Evolutionary conservation across 37 sponge, comb jelly and placozoan genomes (phyloP), one percentile per base, ranked within the genome.

Genomic region (Cliona cf. orientalis): DNA sequence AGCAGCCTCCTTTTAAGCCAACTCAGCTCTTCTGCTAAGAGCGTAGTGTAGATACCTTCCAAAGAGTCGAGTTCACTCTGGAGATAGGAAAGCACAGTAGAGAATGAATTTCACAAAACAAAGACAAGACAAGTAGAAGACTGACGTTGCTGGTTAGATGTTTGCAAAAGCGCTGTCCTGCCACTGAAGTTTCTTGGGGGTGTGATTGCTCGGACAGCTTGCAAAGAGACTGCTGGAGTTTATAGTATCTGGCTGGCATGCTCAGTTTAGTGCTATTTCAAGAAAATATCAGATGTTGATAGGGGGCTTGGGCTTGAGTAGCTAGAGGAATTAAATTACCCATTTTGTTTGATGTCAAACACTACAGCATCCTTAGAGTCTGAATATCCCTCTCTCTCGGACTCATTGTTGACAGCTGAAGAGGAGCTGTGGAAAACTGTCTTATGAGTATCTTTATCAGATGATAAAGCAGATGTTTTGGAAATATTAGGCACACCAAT

Each of bases 221-320:
- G 35, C 42, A 1, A 2, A 75, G 25, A 3, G 69, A 37, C 5
- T 38, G 56, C 21, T 69, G 77, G 23, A 84, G 77, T 42, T 23
- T 68, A 59, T 42, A 41, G 59, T 84, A 84, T 26, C 59, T 76
- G 36, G 85, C 35, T 21, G 85, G 76, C 85, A 84, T 75, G 19
- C 41, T 28, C n/a, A 75, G 77, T 69, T 31, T 32, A n/a, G 76
- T 49, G 22, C 76, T 84, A 21, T 0, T 37, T 65, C 2, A 6
- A 39, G 40, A 80, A 37, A 41, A 28, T n/a, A n/a, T n/a, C n/a
- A n/a, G n/a, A n/a, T n/a, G n/a, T n/a, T n/a, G n/a, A n/a, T n/a
- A n/a, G n/a, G n/a, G n/a, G n/a, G n/a, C n/a, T n/a, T n/a, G n/a
- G n/a, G n/a, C n/a, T n/a, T n/a, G n/a, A n/a, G n/a, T n/a, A n/a